Conservation (phyloP, 2,888 invertebrate genomes). For the Morpho helenor region DNA sequence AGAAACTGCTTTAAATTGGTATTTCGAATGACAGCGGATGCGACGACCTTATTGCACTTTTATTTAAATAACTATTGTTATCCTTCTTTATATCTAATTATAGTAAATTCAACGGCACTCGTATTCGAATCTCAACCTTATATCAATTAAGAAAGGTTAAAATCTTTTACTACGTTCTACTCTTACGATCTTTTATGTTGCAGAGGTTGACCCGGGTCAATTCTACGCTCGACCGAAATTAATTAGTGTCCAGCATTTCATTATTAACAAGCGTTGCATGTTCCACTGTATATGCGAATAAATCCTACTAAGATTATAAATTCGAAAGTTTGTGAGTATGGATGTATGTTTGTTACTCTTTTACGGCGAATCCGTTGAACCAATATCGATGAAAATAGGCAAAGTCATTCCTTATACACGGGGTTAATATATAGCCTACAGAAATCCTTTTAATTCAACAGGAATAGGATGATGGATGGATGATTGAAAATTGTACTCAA, state of each 20-base stretch:
- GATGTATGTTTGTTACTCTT: too few species aligned
- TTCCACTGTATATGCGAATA: neutral
- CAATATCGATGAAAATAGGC: too few species aligned
- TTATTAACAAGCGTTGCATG: slow-evolving; percentile 34
- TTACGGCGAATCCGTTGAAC: too few species aligned
- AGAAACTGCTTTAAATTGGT: slow-evolving; percentile 10
- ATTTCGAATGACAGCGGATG: slow-evolving; percentile 40
- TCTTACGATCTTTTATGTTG: slow-evolving; percentile 8
- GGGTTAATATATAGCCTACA: too few species aligned
- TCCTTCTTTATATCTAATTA: slow-evolving; percentile 25
- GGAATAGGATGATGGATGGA: too few species aligned
- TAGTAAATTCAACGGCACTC: slow-evolving; percentile 11
- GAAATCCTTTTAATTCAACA: too few species aligned
- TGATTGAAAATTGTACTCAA: too few species aligned
- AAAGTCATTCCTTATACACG: too few species aligned
- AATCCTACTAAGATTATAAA: neutral
- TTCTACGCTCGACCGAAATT: slow-evolving; percentile 54
- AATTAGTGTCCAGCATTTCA: slow-evolving; percentile 58
- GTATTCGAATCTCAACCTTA: slow-evolving; percentile 10
- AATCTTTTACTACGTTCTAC: slow-evolving; percentile 1
- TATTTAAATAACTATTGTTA: slow-evolving; percentile 45
- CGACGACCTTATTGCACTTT: slow-evolving; percentile 51
- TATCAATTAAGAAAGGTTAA: neutral
- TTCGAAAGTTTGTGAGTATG: too few species aligned
- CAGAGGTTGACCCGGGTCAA: slow-evolving; percentile 45